Conservation (phyloP, 2,113 vertebrate genomes). For the Emydocephalus ijimae region DNA sequence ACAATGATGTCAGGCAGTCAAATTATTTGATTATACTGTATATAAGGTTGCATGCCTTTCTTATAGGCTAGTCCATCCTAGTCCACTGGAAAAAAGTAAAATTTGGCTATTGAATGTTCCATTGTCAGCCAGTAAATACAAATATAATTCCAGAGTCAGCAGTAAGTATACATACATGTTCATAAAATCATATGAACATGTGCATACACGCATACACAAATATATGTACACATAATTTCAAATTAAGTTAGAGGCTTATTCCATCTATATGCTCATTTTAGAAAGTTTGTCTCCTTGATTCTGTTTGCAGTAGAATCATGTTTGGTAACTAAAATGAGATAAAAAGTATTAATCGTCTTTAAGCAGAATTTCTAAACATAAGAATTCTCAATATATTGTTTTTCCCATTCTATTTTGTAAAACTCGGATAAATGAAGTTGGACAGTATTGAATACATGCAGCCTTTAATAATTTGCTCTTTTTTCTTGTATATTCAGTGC, state of each 20-base stretch:
- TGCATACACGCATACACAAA: background rate
- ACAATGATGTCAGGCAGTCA: background rate
- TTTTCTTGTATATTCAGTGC: conserved; percentile 80
- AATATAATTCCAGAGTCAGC: background rate
- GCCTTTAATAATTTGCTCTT: conserved; percentile 69
- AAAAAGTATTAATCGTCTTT: background rate
- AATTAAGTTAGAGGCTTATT: background rate
- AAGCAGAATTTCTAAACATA: background rate
- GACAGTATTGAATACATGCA: conserved; percentile 38
- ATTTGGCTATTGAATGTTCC: background rate
- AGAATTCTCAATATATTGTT: background rate
- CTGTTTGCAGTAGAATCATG: background rate
- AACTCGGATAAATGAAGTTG: conserved; percentile 37
- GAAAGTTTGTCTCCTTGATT: background rate
- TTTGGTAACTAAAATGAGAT: conserved; percentile 2
- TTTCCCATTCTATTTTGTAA: conserved; percentile 27
- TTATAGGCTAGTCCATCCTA: background rate
- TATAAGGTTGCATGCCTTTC: background rate
- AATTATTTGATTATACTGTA: background rate
- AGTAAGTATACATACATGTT: background rate
- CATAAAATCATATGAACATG: background rate
- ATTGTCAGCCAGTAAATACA: background rate
- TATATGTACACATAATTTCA: background rate
- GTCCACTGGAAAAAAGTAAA: background rate
- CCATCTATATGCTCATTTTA: background rate